A percentile compares a stretch with the other conserved stretches of the same genome.
phyloP scores from a whole-genome alignment of 1,140 invertebrate species.

The Zaprionus ornatus region DNA sequence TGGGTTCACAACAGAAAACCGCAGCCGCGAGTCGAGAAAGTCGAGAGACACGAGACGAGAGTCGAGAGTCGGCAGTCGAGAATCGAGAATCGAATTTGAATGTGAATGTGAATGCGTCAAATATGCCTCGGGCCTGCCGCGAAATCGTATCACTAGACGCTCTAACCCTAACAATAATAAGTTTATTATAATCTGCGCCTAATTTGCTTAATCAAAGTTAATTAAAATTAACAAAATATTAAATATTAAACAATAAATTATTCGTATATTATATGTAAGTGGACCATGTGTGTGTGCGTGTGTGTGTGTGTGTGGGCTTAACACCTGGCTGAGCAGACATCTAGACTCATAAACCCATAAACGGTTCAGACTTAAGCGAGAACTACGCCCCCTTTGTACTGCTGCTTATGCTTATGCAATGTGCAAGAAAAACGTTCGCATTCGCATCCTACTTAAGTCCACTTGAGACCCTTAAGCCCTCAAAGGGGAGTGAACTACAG shows the following conservation, averaged over 20 bases:
- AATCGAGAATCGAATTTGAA: slow-evolving; percentile 38
- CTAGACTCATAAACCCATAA: slow-evolving; percentile 24
- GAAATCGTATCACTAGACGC: slow-evolving; percentile 13
- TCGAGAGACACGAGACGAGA: slow-evolving; percentile 19
- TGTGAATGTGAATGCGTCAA: slow-evolving; percentile 22
- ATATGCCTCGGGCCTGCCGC: slow-evolving; percentile 1
- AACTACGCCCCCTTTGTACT: slow-evolving; percentile 16
- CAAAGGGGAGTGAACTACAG: slow-evolving; percentile 30
- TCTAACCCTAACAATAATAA: slow-evolving; percentile 9
- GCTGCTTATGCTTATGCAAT: slow-evolving; percentile 24
- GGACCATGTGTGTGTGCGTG: slow-evolving; percentile 8
- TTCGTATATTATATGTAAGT: slow-evolving; percentile 6
- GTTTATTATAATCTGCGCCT: not conserved
- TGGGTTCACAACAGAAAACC: slow-evolving; percentile 82
- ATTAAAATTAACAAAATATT: not conserved
- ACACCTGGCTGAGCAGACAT: slow-evolving; percentile 58
- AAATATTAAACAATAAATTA: slow-evolving; percentile 4
- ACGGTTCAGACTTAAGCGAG: not conserved
- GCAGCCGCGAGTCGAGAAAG: slow-evolving; percentile 57
- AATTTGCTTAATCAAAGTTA: slow-evolving; percentile 32
- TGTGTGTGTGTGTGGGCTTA: not conserved
- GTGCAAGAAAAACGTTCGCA: slow-evolving; percentile 49
- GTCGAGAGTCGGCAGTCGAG: slow-evolving; percentile 26
- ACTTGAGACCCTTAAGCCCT: slow-evolving; percentile 72
- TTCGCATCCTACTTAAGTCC: slow-evolving; percentile 23